Conservation (phyloP, 2,113 vertebrate species). For the Elephas maximus region DNA sequence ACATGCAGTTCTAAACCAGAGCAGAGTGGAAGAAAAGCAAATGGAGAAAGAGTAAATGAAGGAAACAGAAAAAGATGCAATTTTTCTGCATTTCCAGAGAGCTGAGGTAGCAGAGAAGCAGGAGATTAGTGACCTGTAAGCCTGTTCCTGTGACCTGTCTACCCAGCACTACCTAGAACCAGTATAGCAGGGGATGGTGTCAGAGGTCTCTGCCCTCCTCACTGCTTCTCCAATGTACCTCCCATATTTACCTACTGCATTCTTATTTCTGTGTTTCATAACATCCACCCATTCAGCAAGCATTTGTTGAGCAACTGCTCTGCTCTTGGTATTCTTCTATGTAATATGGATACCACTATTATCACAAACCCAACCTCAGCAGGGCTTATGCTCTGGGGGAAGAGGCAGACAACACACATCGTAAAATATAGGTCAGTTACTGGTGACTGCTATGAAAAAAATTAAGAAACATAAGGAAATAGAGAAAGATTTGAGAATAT, state of each 20-base stretch:
- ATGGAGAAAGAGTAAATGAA: background rate
- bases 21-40: background rate
- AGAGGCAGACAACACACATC: background rate
- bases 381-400: background rate
- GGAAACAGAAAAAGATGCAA: background rate
- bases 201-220: background rate
- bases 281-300: background rate
- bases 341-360: background rate
- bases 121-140: background rate
- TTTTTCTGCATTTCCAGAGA: background rate
- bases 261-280: background rate
- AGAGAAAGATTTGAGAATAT: background rate
- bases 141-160: background rate
- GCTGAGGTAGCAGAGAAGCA: background rate
- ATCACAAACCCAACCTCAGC: background rate
- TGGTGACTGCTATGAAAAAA: conserved; percentile 1
- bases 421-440: background rate
- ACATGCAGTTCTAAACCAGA: background rate
- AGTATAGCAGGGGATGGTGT: background rate
- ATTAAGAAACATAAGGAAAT: background rate
- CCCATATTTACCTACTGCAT: background rate
- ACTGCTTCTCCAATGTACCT: background rate
- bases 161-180: too few species aligned
- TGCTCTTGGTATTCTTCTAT: background rate
- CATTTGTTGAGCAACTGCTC: background rate